These are phyloP conservation scores for Lucinisca nassula DNA, from an alignment of 2,888 invertebrate species.

Conservation along the genomic window DNA sequence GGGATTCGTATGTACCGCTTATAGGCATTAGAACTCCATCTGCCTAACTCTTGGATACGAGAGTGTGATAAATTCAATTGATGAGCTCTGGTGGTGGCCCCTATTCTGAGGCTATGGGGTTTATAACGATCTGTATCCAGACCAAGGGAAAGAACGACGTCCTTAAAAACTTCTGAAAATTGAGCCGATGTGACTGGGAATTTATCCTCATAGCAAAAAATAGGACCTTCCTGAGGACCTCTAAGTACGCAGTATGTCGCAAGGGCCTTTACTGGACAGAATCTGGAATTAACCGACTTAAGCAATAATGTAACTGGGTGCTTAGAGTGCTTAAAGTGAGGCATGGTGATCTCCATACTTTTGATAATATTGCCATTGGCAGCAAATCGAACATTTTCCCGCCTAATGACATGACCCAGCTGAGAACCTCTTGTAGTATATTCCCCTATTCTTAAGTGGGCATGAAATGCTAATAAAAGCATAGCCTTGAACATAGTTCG, in stretches of 20 bases:
- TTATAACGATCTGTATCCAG: slow-evolving; percentile 13
- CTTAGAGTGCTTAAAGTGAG: slow-evolving; percentile 37
- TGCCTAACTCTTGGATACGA: slow-evolving; percentile 32
- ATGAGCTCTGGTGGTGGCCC: slow-evolving; percentile 33
- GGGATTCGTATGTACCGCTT: slow-evolving; percentile 41
- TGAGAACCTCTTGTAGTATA: neutral
- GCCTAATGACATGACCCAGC: neutral
- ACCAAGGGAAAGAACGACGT: neutral
- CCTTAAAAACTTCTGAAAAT: neutral
- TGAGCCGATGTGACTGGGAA: neutral
- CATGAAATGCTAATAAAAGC: slow-evolving; percentile 45
- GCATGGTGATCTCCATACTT: neutral
- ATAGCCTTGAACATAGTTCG: slow-evolving; percentile 18
- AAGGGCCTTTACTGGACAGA: slow-evolving; percentile 39
- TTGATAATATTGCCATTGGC: neutral
- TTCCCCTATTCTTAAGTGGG: neutral
- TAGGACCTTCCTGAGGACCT: neutral
- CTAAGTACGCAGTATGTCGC: neutral
- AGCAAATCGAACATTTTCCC: neutral
- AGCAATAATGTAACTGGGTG: neutral
- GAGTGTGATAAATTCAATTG: neutral
- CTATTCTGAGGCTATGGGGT: slow-evolving; percentile 43
- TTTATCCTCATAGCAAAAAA: slow-evolving; percentile 1
- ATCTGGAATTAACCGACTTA: neutral
- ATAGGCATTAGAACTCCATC: slow-evolving; percentile 46